Evolutionary conservation across 2,888 invertebrate species (phyloP).

Genomic region (Heliconius sara): DNA sequence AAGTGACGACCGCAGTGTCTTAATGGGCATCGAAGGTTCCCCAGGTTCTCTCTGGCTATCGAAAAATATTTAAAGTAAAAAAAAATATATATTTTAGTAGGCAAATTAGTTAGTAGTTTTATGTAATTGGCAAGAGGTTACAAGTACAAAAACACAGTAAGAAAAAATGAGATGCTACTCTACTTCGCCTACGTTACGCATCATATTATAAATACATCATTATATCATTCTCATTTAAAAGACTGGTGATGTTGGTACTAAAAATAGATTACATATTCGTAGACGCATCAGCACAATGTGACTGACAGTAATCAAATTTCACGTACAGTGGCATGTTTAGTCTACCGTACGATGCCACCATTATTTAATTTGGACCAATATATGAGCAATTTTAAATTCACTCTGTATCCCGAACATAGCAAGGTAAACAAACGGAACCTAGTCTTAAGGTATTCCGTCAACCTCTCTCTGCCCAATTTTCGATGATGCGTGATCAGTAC

Average conservation of each 20-base stretch:
- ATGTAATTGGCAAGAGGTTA: neutral
- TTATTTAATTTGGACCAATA: neutral
- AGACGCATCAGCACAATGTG: constrained; percentile 13
- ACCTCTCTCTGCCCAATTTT: too few species aligned
- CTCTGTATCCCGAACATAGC: too few species aligned
- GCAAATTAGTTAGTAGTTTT: neutral
- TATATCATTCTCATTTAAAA: constrained; percentile 4
- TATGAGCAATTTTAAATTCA: neutral
- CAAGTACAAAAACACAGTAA: neutral
- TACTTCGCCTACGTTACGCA: neutral
- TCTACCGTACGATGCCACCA: constrained; percentile 30
- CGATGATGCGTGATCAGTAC: too few species aligned
- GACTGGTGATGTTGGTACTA: constrained; percentile 10
- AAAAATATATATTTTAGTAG: too few species aligned
- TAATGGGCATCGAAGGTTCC: too few species aligned
- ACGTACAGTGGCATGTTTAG: constrained; percentile 37
- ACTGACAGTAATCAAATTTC: constrained; percentile 37
- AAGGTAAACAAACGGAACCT: too few species aligned
- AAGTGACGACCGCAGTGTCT: too few species aligned
- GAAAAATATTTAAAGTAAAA: too few species aligned
- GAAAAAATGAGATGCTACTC: neutral
- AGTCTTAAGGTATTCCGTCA: too few species aligned
- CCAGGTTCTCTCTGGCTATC: too few species aligned
- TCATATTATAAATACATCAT: neutral
- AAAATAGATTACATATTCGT: neutral